Evolutionary conservation across 64 coral and sea anemone genomes (phyloP).

Genomic region (Pocillopora verrucosa): DNA sequence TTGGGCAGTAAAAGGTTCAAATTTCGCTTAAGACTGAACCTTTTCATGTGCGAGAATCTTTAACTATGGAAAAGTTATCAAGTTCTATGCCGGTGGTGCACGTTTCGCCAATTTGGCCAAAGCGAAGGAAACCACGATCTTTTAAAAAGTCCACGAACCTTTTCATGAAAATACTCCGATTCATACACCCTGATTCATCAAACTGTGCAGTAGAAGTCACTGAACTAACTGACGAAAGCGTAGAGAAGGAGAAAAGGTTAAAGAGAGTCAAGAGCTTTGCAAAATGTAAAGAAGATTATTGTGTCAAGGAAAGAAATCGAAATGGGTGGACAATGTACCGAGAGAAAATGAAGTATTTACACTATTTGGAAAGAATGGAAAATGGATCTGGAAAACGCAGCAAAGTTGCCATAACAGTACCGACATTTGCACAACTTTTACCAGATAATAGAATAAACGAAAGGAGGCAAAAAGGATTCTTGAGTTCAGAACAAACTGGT

Average conservation of each 20-base stretch:
- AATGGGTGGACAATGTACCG: not conserved
- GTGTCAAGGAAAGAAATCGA: not conserved
- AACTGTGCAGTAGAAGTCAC: not conserved
- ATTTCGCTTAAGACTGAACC: not conserved
- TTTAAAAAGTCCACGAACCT: not conserved
- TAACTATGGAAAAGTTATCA: not conserved
- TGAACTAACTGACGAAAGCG: not conserved
- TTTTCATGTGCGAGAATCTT: too few species aligned
- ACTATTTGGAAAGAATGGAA: not conserved
- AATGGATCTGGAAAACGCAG: not conserved
- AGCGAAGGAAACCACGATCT: not conserved
- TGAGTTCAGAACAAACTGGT: not conserved
- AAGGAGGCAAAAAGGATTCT: not conserved
- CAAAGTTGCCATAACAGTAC: not conserved
- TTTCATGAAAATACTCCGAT: not conserved
- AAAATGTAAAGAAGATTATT: not conserved
- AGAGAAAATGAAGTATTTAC: not conserved
- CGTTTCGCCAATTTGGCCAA: constrained; percentile 21
- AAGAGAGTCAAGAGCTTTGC: not conserved
- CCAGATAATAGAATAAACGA: not conserved
- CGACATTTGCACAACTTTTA: not conserved
- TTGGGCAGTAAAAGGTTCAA: too few species aligned
- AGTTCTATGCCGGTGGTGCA: not conserved
- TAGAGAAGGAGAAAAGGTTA: not conserved
- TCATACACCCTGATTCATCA: not conserved